Evolutionary conservation across 2,113 vertebrate genomes (phyloP).

Genomic region (Megalops atlanticus): DNA sequence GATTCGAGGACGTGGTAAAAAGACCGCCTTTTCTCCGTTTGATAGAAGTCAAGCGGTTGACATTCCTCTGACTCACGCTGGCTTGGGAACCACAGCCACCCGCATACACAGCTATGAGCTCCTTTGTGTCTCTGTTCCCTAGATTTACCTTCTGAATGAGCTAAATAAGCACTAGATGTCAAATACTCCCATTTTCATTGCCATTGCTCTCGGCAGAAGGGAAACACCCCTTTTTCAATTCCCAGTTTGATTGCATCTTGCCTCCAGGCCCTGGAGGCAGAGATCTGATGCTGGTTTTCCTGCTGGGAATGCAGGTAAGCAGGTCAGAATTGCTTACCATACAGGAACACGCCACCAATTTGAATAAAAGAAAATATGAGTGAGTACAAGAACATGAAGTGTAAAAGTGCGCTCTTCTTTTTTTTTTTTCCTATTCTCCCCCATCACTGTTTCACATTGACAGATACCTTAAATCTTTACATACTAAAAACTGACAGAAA

Average conservation of each 20-base stretch:
- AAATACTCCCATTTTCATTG: background rate
- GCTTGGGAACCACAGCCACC: background rate
- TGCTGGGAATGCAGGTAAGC: background rate
- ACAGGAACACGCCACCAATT: background rate
- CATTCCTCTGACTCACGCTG: too few species aligned
- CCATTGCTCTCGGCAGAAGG: background rate
- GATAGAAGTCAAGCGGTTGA: background rate
- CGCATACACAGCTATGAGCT: background rate
- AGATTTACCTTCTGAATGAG: background rate
- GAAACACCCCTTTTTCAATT: background rate
- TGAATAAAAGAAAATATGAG: background rate
- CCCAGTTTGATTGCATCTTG: slow-evolving; percentile 2
- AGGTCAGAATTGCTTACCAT: background rate
- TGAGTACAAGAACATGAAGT: background rate
- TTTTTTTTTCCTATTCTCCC: too few species aligned
- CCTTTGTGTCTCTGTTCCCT: background rate
- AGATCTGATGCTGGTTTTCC: background rate
- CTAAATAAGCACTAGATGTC: background rate
- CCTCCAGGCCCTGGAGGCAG: background rate
- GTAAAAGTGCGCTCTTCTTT: background rate
- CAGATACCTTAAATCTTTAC: too few species aligned
- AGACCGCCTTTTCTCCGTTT: background rate
- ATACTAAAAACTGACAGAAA: too few species aligned
- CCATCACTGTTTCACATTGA: too few species aligned
- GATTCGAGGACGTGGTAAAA: background rate